Percentiles rank a stretch among this genome's conserved stretches.
Conservation (phyloP, 2,797 vertebrate species). For the Platalea minor region DNA sequence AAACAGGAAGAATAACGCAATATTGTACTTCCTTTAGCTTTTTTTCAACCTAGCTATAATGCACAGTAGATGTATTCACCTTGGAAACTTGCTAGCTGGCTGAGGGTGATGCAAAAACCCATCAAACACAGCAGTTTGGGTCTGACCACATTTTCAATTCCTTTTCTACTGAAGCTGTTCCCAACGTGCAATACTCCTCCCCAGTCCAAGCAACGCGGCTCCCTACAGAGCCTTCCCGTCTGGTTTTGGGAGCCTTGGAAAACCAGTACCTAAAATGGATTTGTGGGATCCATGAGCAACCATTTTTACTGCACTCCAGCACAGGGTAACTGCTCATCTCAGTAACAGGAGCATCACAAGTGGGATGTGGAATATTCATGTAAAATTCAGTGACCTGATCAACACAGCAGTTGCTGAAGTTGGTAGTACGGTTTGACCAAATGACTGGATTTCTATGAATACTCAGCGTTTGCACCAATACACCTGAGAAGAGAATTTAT, state of each 20-base stretch:
- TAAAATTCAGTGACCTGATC: not conserved
- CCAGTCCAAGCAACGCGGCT: not conserved
- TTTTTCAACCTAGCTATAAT: not conserved
- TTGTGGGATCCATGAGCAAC: not conserved
- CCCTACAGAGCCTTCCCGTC: not conserved
- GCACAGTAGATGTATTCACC: not conserved
- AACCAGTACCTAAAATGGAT: not conserved
- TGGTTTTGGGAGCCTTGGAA: not conserved
- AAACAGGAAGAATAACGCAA: not conserved
- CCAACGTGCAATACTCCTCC: not conserved
- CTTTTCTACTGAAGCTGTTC: not conserved
- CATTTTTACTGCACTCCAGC: not conserved
- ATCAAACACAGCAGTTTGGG: not conserved
- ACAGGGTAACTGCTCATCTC: not conserved
- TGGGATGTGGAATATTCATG: not conserved
- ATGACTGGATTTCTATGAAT: not conserved
- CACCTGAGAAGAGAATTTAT: not conserved
- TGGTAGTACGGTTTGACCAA: not conserved
- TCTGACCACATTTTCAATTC: not conserved
- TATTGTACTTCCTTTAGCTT: not conserved
- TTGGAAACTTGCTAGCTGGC: not conserved
- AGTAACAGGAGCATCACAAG: accelerated
- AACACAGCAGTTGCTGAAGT: not conserved
- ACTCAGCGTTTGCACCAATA: not conserved
- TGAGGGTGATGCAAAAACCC: not conserved